phyloP scores from a whole-genome alignment of 2,888 invertebrate species.

The Acleris cristana region DNA sequence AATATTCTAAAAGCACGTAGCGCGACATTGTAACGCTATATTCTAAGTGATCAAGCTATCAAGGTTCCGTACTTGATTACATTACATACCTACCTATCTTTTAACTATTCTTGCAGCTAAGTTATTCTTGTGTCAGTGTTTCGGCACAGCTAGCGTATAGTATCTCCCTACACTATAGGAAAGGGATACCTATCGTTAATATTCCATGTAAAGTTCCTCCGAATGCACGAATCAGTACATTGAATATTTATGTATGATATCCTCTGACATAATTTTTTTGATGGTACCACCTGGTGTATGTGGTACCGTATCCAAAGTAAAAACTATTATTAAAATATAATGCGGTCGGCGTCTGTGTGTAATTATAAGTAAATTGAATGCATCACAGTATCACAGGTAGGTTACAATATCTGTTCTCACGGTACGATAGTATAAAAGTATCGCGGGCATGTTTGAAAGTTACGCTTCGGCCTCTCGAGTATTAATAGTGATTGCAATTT shows the following conservation, averaged over 20 bases:
- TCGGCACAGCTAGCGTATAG: too few relatives aligned
- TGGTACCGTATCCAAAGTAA: background rate
- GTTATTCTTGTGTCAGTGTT: background rate
- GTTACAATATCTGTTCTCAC: conserved; percentile 32
- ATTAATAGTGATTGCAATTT: conserved; percentile 50
- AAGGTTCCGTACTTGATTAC: background rate
- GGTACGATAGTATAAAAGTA: conserved; percentile 34
- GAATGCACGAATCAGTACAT: conserved; percentile 28
- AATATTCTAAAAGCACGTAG: conserved; percentile 39
- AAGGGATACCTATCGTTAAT: conserved; percentile 16
- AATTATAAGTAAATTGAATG: conserved; percentile 25
- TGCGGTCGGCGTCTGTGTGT: conserved; percentile 1
- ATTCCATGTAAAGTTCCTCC: conserved; percentile 8
- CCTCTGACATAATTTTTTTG: conserved; percentile 8
- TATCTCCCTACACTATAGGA: conserved; percentile 4
- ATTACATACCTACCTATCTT: background rate
- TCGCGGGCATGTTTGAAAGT: conserved; percentile 38
- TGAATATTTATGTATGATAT: conserved; percentile 26
- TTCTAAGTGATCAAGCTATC: too few relatives aligned
- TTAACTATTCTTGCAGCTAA: background rate
- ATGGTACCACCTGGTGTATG: conserved; percentile 8
- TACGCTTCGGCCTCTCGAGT: conserved; percentile 36
- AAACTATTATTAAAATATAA: conserved; percentile 5
- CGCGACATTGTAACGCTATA: background rate
- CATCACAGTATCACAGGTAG: conserved; percentile 25